Evolutionary conservation across 2,888 invertebrate genomes (phyloP).

Genomic region (Ephialtes manifestator): DNA sequence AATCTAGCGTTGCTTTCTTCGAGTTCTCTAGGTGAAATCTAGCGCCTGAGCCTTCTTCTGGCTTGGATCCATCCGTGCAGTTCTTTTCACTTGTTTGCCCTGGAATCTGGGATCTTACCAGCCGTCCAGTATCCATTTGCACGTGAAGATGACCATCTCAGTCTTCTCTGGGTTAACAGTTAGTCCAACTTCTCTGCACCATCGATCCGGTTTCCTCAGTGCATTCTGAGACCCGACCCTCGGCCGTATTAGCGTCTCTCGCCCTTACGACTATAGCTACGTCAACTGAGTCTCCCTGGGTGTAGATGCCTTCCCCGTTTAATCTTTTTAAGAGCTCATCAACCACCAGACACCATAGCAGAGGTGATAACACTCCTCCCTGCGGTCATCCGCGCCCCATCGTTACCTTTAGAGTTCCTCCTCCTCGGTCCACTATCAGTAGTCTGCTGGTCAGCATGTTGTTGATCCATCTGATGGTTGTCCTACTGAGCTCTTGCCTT

Average conservation of each 20-base stretch:
- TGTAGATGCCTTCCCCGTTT: constrained; percentile 9
- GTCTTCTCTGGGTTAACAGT: constrained; percentile 52
- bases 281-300: constrained; percentile 46
- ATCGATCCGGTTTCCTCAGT: constrained; percentile 15
- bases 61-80: background rate
- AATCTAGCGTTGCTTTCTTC: background rate
- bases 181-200: constrained; percentile 33
- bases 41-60: background rate
- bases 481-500: background rate
- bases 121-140: constrained; percentile 19
- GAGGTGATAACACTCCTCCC: constrained; percentile 34
- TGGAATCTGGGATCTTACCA: constrained; percentile 14
- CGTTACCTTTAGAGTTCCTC: background rate
- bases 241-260: constrained; percentile 23
- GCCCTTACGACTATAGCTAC: constrained; percentile 24
- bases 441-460: constrained; percentile 24
- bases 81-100: background rate
- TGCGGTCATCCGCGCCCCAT: constrained; percentile 2
- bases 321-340: constrained; percentile 23
- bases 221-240: constrained; percentile 20
- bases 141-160: constrained; percentile 45
- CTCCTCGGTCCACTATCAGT: background rate
- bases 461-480: constrained; percentile 25
- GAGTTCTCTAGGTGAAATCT: background rate
- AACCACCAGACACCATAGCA: constrained; percentile 45